Base-by-base conservation (phyloP, 2,888 invertebrate species). In the Campoplex nolae region DNA sequence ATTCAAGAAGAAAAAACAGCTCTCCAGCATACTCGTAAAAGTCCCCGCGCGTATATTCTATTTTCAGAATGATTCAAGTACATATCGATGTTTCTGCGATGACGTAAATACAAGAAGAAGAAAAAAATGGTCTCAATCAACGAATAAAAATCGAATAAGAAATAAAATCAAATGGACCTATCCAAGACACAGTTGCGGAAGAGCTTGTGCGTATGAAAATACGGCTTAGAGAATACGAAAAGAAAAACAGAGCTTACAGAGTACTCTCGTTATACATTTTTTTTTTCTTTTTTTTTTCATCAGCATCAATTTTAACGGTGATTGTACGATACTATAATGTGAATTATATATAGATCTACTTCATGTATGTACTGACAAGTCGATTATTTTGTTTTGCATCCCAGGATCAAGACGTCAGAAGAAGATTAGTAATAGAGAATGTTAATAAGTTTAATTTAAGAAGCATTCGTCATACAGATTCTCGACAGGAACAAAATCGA, bases 361-460 rank as follows among this genome's bases (percentile, higher is more conserved):
- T 73, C 23, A 7, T n/a, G 62, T 77, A 82, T 73, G 2, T 73
- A 78, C 23, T 28, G 58, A 28, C 74, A 51, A 83, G 74, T 75
- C 78, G 74, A 83, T 83, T 83, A 79, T 62, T 74, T 45, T 62
- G 56, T 80, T 85, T 83, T 75, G 68, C 78, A 77, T 78, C 78
- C 62, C 68, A 51, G 32, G 45, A 56, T 48, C 71, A 42, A 71
- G 70, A 35, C 23, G 48, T 48, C 38, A 45, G 23, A 32, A 48
- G 71, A 9, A n/a, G 58, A 71, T 71, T 58, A 58, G 45, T 23
- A 62, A 48, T 32, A 68, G n/a, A 16, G 71, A 45, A 71, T 48
- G 18, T 80, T 71, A 71, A 71, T 80, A 51, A 28, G 70, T 42
- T 54, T 48, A 38, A 79, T 28, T 38, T 18, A 18, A 71, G 13